Evolutionary conservation across 1,140 invertebrate genomes (phyloP).

Genomic region (Lepidotrigona ventralis): DNA sequence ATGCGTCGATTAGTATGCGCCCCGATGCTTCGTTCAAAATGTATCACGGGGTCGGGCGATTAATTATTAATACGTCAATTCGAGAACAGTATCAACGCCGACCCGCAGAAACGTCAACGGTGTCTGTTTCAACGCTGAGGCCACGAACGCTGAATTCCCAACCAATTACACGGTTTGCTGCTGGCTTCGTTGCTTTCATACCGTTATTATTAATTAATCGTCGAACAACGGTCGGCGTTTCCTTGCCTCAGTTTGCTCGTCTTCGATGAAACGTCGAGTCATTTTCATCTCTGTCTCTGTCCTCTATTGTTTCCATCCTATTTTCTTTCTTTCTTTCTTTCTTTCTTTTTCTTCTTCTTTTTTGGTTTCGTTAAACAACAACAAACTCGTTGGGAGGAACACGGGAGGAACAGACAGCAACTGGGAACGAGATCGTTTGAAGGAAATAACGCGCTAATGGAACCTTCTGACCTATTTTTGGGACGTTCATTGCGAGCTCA

Average conservation of each 20-base stretch:
- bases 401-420: background rate
- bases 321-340: background rate
- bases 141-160: background rate
- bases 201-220: background rate
- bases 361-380: too few species aligned
- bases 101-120: conserved; percentile 25
- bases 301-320: background rate
- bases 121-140: conserved; percentile 1
- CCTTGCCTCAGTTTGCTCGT: background rate
- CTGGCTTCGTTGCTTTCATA: background rate
- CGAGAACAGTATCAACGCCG: conserved; percentile 29
- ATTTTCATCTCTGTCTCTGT: too few species aligned
- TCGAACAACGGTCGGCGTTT: background rate
- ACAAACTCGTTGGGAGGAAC: background rate
- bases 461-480: conserved; percentile 32
- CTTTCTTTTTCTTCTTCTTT: background rate
- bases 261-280: too few species aligned
- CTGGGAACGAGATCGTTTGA: background rate
- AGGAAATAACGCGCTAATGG: conserved; percentile 5
- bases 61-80: conserved; percentile 46
- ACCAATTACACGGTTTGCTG: background rate
- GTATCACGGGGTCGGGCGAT: conserved; percentile 28
- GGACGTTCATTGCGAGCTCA: conserved; percentile 10
- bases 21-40: conserved; percentile 11
- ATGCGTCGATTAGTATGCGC: conserved; percentile 12